phyloP scores from a whole-genome alignment of 2,888 invertebrate genomes.

The Crossocerus cetratus region DNA sequence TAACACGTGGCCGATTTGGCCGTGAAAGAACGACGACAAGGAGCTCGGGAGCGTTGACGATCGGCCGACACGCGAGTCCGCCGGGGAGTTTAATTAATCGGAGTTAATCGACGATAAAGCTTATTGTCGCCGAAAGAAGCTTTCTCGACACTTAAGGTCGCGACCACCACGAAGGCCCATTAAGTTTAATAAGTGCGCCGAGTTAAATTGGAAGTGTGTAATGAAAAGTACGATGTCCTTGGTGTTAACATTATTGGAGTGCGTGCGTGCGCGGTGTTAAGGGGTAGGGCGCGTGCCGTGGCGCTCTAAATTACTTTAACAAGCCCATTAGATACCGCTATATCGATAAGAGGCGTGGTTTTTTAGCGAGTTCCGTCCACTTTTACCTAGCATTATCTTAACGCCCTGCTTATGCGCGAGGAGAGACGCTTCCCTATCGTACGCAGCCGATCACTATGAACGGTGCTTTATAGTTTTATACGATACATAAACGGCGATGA shows the following conservation, averaged over 20 bases:
- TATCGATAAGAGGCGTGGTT: neutral
- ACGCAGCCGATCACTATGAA: slow-evolving; percentile 34
- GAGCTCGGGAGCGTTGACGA: slow-evolving; percentile 50
- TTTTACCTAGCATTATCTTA: slow-evolving; percentile 19
- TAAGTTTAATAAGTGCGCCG: no score
- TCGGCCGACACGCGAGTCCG: slow-evolving; percentile 61
- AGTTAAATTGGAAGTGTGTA: no score
- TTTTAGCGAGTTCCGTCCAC: neutral
- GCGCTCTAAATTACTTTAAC: neutral
- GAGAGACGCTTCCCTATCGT: neutral
- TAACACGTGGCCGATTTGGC: slow-evolving; percentile 62
- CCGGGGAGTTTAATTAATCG: slow-evolving; percentile 55
- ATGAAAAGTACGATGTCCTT: no score
- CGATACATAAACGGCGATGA: slow-evolving; percentile 41
- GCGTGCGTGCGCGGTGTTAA: neutral
- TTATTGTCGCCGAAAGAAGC: slow-evolving; percentile 44
- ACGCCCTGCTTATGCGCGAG: slow-evolving; percentile 16
- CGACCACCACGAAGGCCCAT: slow-evolving; percentile 5
- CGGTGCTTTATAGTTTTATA: slow-evolving; percentile 38
- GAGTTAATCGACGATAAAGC: slow-evolving; percentile 57
- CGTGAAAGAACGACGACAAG: slow-evolving; percentile 54
- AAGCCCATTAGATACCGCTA: neutral
- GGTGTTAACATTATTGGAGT: neutral
- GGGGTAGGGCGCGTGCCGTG: neutral
- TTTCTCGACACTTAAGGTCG: slow-evolving; percentile 12